Conservation (phyloP, 1,140 invertebrate genomes). For the Acromyrmex heyeri region DNA sequence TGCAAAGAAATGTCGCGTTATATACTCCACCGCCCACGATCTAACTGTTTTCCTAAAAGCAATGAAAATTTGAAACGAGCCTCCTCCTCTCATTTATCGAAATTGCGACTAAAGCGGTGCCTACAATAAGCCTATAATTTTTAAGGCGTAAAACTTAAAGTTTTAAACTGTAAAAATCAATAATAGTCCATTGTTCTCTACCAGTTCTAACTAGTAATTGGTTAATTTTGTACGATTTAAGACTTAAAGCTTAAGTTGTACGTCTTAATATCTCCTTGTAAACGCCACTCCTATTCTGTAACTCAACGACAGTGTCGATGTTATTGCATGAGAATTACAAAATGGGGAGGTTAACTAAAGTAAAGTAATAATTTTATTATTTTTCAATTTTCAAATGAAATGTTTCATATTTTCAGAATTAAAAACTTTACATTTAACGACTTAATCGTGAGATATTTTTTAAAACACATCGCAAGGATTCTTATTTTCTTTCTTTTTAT, state of each 20-base stretch:
- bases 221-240: too few relatives aligned
- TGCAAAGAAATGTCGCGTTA: conserved; percentile 40
- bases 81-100: not conserved
- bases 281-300: too few relatives aligned
- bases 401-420: not conserved
- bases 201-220: too few relatives aligned
- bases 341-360: not conserved
- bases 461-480: not conserved
- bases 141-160: too few relatives aligned
- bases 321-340: too few relatives aligned
- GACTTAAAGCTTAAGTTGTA: too few relatives aligned
- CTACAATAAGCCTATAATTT: too few relatives aligned
- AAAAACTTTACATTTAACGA: not conserved
- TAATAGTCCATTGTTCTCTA: too few relatives aligned
- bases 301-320: too few relatives aligned
- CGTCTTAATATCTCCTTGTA: too few relatives aligned
- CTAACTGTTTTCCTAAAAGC: conserved; percentile 3
- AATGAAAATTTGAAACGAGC: not conserved
- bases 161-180: too few relatives aligned
- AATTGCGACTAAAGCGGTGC: not conserved
- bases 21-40: conserved; percentile 10
- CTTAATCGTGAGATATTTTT: not conserved
- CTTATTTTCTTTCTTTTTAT: not conserved
- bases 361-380: not conserved
- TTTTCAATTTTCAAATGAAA: not conserved